Percentiles rank a stretch among this genome's conserved stretches.
Evolutionary conservation across 2,113 vertebrate species (phyloP).

Genomic region (Rhinoderma darwinii): DNA sequence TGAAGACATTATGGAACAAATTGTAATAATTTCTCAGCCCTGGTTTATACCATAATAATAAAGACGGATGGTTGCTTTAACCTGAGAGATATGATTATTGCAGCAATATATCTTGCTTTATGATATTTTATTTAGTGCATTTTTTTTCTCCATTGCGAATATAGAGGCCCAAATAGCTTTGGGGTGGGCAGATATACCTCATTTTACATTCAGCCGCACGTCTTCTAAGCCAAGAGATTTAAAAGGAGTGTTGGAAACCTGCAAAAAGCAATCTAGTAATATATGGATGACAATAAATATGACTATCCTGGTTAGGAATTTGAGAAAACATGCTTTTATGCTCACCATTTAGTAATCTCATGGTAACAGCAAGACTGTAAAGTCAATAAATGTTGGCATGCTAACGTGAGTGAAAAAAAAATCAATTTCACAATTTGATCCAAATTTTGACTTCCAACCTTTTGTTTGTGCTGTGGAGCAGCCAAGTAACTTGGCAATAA

Average conservation of each 20-base stretch:
- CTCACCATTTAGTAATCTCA: constrained; percentile 35
- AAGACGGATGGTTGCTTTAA: constrained; percentile 24
- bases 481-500: constrained; percentile 19
- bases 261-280: not conserved
- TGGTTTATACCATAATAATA: constrained; percentile 46
- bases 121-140: constrained; percentile 51
- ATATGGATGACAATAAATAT: constrained; percentile 5
- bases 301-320: constrained; percentile 13
- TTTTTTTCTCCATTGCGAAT: constrained; percentile 40
- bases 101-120: constrained; percentile 26
- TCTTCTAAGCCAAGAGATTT: not conserved
- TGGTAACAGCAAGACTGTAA: constrained; percentile 23
- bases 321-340: constrained; percentile 13
- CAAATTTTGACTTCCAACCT: constrained; percentile 42
- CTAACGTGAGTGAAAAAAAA: constrained; percentile 22
- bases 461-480: constrained; percentile 14
- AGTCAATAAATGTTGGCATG: constrained; percentile 37
- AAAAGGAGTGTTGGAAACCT: not conserved
- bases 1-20: constrained; percentile 26
- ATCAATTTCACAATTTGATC: constrained; percentile 17
- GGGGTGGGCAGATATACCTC: constrained; percentile 13
- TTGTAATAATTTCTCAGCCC: constrained; percentile 31
- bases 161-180: constrained; percentile 10
- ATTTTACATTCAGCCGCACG: constrained; percentile 17
- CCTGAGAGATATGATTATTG: constrained; percentile 43